Evolutionary conservation across 2,888 invertebrate species (phyloP).

Genomic region (Amblyjoppa fuscipennis): DNA sequence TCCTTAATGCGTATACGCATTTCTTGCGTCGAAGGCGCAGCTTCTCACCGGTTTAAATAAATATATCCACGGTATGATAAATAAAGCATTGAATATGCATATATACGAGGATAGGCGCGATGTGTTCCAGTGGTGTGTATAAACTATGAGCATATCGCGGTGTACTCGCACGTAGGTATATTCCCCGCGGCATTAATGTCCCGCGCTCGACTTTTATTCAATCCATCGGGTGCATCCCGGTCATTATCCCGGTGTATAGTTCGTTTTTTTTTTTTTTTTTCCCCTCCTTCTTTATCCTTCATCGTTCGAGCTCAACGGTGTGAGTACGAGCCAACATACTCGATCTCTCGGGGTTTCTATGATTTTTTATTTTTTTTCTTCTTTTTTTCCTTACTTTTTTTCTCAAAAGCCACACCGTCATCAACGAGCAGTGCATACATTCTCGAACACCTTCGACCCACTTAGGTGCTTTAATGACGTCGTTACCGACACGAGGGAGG

Average conservation of each 20-base stretch:
- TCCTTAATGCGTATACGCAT: slow-evolving; percentile 7
- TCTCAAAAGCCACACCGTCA: slow-evolving; percentile 20
- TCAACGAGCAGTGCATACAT: slow-evolving; percentile 14
- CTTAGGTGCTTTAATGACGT: slow-evolving; percentile 66
- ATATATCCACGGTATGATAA: slow-evolving; percentile 59
- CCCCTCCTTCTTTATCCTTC: slow-evolving; percentile 11
- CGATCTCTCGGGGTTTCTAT: slow-evolving; percentile 54
- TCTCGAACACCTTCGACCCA: slow-evolving; percentile 63
- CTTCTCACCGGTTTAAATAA: slow-evolving; percentile 53
- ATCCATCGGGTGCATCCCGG: slow-evolving; percentile 68
- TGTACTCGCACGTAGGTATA: slow-evolving; percentile 27
- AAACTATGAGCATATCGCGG: slow-evolving; percentile 49
- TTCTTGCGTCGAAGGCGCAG: slow-evolving; percentile 20
- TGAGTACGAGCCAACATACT: slow-evolving; percentile 24
- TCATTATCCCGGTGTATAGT: slow-evolving; percentile 66
- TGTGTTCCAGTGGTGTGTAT: slow-evolving; percentile 47
- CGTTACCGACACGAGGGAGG: slow-evolving; percentile 52
- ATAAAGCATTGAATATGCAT: slow-evolving; percentile 71
- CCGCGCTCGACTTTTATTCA: slow-evolving; percentile 68
- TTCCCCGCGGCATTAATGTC: slow-evolving; percentile 67
- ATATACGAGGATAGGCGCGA: slow-evolving; percentile 42
- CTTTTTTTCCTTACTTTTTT: not conserved
- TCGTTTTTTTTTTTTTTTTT: slow-evolving; percentile 31
- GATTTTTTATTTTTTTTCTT: slow-evolving; percentile 44
- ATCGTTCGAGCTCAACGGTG: slow-evolving; percentile 24